Conservation (phyloP, 1,140 invertebrate species). For the Scaptomyza montana region DNA sequence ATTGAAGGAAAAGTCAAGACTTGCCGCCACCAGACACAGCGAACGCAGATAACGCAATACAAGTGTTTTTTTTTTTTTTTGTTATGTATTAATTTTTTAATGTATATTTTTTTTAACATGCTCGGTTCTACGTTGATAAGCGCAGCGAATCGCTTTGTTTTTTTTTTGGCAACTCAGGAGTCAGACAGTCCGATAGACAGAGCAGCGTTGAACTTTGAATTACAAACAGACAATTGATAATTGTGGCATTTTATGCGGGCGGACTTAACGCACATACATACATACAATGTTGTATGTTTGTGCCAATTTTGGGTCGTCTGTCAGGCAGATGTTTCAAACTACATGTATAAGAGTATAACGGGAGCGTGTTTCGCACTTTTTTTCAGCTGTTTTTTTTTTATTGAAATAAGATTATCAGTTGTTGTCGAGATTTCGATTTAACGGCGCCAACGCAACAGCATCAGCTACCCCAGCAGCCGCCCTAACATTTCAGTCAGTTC, state of each 20-base stretch:
- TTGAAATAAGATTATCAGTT: slow-evolving; percentile 71
- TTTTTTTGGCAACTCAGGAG: slow-evolving; percentile 46
- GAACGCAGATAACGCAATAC: slow-evolving; percentile 30
- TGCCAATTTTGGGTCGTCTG: slow-evolving; percentile 57
- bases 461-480: slow-evolving; percentile 33
- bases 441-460: slow-evolving; percentile 43
- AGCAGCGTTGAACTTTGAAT: slow-evolving; percentile 45
- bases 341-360: slow-evolving; percentile 4
- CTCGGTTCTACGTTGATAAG: slow-evolving; percentile 44
- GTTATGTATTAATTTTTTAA: not conserved
- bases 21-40: slow-evolving; percentile 26
- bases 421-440: slow-evolving; percentile 73
- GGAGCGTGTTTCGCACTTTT: slow-evolving; percentile 56
- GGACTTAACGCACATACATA: slow-evolving; percentile 31
- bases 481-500: slow-evolving; percentile 68
- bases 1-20: slow-evolving; percentile 50
- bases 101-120: slow-evolving; percentile 29
- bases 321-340: slow-evolving; percentile 41
- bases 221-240: slow-evolving; percentile 50
- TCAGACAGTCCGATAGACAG: slow-evolving; percentile 28
- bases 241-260: slow-evolving; percentile 68
- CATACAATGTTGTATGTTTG: slow-evolving; percentile 2
- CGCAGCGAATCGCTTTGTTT: slow-evolving; percentile 16
- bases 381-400: slow-evolving; percentile 20
- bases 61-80: slow-evolving; percentile 17